Conservation (phyloP, 2,797 vertebrate species). For the Protosalanx chinensis region DNA sequence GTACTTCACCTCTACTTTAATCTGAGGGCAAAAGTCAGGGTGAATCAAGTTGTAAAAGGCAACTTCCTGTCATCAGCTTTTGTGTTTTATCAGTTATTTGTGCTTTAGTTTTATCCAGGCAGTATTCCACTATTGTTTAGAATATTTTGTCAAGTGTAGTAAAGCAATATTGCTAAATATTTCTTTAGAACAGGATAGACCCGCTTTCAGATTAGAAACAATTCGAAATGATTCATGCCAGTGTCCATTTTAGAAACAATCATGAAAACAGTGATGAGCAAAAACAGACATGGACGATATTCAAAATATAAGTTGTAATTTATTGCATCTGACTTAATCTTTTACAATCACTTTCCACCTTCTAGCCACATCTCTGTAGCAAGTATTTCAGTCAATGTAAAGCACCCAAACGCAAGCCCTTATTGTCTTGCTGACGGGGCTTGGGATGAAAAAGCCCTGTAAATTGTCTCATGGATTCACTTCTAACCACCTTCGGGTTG, state of each 20-base stretch:
- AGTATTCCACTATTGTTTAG: too few species aligned
- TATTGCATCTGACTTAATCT: slow-evolving; percentile 51
- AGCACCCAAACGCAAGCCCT: slow-evolving; percentile 39
- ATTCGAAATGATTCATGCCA: neutral
- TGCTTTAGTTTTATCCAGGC: too few species aligned
- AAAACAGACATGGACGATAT: neutral
- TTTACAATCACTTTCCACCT: slow-evolving; percentile 37
- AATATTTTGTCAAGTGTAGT: too few species aligned
- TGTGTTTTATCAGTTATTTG: neutral
- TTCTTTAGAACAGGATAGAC: too few species aligned
- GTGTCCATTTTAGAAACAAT: neutral
- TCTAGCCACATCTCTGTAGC: slow-evolving; percentile 31
- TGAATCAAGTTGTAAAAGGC: slow-evolving; percentile 29
- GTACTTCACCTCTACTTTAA: slow-evolving; percentile 55
- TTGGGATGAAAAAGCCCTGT: slow-evolving; percentile 35
- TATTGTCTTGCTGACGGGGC: slow-evolving; percentile 18
- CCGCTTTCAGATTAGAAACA: neutral
- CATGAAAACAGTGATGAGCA: neutral
- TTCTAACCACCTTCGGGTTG: slow-evolving; percentile 23
- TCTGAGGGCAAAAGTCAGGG: slow-evolving; percentile 68
- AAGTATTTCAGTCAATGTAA: slow-evolving; percentile 35
- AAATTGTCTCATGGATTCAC: slow-evolving; percentile 22
- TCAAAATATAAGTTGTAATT: slow-evolving; percentile 34
- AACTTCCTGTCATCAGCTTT: slow-evolving; percentile 18
- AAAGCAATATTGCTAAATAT: too few species aligned